Evolutionary conservation across 2,113 vertebrate genomes (phyloP), one percentile per base, ranked within the genome.

Genomic region (Delphinapterus leucas): DNA sequence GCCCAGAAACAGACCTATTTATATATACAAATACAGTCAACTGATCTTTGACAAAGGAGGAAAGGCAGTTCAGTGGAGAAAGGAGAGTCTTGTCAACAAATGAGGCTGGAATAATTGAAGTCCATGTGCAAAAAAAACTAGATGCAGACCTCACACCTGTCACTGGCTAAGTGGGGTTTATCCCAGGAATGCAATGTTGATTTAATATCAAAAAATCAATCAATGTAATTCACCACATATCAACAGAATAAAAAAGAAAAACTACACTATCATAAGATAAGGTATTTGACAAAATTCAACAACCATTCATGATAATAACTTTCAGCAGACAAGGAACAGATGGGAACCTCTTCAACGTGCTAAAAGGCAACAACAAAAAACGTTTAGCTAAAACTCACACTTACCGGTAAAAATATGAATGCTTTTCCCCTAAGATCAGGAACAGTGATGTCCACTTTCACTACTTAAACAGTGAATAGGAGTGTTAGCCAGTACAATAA

Each of bases 191-290:
- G 44, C 23, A 87, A 76, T 33, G 26, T 70, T 82, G 68, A n/a
- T 49, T 88, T 91, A 91, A 63, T 2, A 41, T 53, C 14, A 88
- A 36, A 65, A 77, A 92, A 63, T 33, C 33, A 71, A 80, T 44
- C 26, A 17, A 13, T 74, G 12, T 41, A 76, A 93, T 71, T 79
- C 55, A 88, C 18, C 44, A 15, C 49, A 25, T 61, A 82, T 58
- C 68, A 73, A 74, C 17, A 91, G 38, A 85, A 92, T 82, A n/a
- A 61, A 96, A 82, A 88, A 58, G 55, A 41, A 93, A 76, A 85
- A 83, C n/a, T 70, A 71, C 55, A 88, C 31, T 84, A 71, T 77
- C 28, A 77, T 73, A 20, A 55, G 18, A 77, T 83, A 44, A 47
- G 23, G 70, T 68, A 88, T 84, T 38, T 80, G 21, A 58, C 25